Base-by-base conservation (phyloP, 2,888 invertebrate genomes). In the Andrena hattorfiana region DNA sequence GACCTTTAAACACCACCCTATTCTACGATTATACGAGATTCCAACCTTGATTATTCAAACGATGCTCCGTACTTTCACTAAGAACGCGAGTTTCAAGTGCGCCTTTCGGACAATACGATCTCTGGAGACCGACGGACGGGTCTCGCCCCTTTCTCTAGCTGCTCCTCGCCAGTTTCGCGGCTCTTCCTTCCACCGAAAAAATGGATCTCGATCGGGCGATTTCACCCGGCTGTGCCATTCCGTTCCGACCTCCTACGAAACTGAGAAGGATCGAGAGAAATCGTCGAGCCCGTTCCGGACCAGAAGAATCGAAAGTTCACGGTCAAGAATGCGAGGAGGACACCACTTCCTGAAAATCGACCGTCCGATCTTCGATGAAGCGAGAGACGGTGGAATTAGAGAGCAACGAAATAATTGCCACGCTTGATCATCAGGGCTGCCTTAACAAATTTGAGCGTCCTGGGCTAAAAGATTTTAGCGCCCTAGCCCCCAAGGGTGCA, bases 61-160 rank as follows among this genome's bases (percentile, higher is more conserved):
- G 59, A 32, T 23, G 35, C 68, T 26, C 76, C 35, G 54, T 77
- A 87, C 87, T 87, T 87, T 87, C 87, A 87, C 87, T 87, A 84
- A 87, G 85, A 83, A 81, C 73, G 49, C 77, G 63, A 76, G 72
- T 42, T 70, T 84, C 76, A 49, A 81, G 79, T 68, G 67, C 80
- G 48, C 60, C 70, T 77, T 28, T 79, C 77, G 68, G 30, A 83
- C 79, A 78, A 87, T 81, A 35, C 72, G 69, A 77, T 84, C 74
- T 60, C 72, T 59, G 26, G 63, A 68, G 76, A 69, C 62, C 71
- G n/a, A 8, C 1, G 51, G 26, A 73, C 48, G 48, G 75, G 77
- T 69, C 66, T 62, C 48, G 20, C 48, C 30, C 35, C 30, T 68
- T 69, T 63, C 69, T 42, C 71, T 30, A 35, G 48, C 62, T 59